Conservation (phyloP, 1,140 invertebrate genomes). For the Contarinia nasturtii region DNA sequence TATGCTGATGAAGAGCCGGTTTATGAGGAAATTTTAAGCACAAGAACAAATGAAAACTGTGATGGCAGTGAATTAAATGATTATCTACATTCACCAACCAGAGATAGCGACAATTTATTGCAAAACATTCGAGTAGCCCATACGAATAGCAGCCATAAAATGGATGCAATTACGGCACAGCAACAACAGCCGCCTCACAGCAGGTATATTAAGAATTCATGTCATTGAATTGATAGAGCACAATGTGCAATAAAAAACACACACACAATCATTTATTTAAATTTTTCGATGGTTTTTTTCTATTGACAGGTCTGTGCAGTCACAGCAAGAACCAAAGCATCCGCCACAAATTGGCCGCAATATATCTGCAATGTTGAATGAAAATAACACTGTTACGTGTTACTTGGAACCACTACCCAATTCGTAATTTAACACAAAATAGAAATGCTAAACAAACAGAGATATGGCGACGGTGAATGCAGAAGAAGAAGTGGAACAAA, state of each 20-base stretch:
- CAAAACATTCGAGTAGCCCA: constrained; percentile 18
- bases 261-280: too few species aligned
- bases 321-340: neutral
- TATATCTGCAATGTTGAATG: constrained; percentile 54
- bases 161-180: constrained; percentile 7
- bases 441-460: neutral
- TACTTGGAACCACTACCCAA: constrained; percentile 42
- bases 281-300: too few species aligned
- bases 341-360: constrained; percentile 24
- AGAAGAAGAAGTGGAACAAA: neutral
- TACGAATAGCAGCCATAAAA: constrained; percentile 18
- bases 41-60: constrained; percentile 50
- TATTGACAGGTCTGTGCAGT: neutral
- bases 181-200: constrained; percentile 21
- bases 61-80: constrained; percentile 22
- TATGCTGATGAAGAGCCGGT: constrained; percentile 44
- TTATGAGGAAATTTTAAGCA: constrained; percentile 56
- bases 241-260: too few species aligned
- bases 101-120: too few species aligned
- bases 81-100: too few species aligned
- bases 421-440: constrained; percentile 3
- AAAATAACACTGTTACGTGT: constrained; percentile 53
- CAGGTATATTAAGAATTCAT: too few species aligned
- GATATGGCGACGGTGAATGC: neutral
- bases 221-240: too few species aligned